phyloP scores from a whole-genome alignment of 2,888 invertebrate species.

The Oxytorus armatus region DNA sequence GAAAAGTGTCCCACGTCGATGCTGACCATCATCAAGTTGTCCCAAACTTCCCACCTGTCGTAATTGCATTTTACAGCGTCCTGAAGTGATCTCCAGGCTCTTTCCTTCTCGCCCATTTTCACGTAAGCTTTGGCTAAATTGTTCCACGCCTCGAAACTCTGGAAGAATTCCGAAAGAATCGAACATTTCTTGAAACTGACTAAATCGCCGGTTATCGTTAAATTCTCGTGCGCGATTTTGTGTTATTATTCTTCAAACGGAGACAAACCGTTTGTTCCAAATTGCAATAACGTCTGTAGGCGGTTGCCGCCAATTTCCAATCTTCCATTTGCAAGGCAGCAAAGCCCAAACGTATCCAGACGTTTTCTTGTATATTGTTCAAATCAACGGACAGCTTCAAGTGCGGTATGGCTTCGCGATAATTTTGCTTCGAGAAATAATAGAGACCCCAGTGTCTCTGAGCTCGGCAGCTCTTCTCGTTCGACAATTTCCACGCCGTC shows the following conservation, averaged over 20 bases:
- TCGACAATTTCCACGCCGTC: constrained; percentile 96
- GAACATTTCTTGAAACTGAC: no score
- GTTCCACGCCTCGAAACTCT: constrained; percentile 99
- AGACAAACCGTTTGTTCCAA: constrained; percentile 89
- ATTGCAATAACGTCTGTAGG: constrained; percentile 94
- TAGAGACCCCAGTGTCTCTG: constrained; percentile 95
- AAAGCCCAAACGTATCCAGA: constrained; percentile 95
- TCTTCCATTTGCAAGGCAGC: constrained; percentile 92
- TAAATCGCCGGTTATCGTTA: no score
- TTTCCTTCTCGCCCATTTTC: constrained; percentile 92
- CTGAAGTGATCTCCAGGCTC: constrained; percentile 93
- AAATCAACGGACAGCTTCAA: constrained; percentile 93
- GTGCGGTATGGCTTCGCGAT: constrained; percentile 92
- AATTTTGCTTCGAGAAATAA: constrained; percentile 90
- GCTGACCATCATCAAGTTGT: constrained; percentile 95
- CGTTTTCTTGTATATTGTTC: constrained; percentile 94
- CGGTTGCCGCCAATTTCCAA: constrained; percentile 93
- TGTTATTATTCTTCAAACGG: neutral
- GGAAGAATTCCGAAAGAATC: constrained; percentile 77
- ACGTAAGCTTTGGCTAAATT: constrained; percentile 98
- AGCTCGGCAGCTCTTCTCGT: constrained; percentile 92
- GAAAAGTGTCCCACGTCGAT: constrained; percentile 94
- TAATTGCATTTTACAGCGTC: constrained; percentile 97
- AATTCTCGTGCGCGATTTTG: neutral
- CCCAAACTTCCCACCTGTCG: constrained; percentile 98